Evolutionary conservation across 2,113 vertebrate species (phyloP), one percentile per base, ranked within the genome.

Genomic region (Ahaetulla prasina): DNA sequence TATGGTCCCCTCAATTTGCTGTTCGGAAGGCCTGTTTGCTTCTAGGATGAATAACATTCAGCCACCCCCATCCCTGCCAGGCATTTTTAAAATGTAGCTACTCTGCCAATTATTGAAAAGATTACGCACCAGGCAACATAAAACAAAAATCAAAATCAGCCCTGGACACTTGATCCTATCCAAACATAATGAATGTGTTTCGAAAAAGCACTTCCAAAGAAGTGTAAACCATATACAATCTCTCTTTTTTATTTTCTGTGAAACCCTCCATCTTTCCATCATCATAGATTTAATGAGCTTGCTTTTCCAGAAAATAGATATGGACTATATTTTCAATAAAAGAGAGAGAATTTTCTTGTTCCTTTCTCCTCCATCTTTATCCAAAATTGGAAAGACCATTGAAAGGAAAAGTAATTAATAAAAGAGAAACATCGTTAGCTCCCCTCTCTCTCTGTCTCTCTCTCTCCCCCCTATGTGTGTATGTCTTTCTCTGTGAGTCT

Each of bases 181-280:
- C 30, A 91, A 57, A 91, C 93, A 49, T 91, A 93, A 95, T 39
- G 93, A 93, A 95, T 45, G 92, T 8, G 16, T 91, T 95, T 96
- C 93, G 63, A 90, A 95, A 90, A 95, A 94, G 43, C 2, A 30
- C 88, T 96, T 95, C 85, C 55, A 94, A 95, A 94, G 45, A 90
- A 45, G 5, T 54, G 20, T 89, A 94, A 96, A 96, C 94, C 23
- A 85, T 91, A 92, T 87, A 35, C 3, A 68, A 92, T 94, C 94
- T 54, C 85, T 95, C 60, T 95, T 95, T n/a, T n/a, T n/a, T 8
- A 3, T 96, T 95, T 95, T 93, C 25, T 93, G 39, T 92, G 47
- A 96, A 96, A 93, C 53, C 2, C 90, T 94, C 60, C 52, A 92
- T 92, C 20, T 95, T 95, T 93, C 16, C 39, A 35, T 0, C 5